Evolutionary conservation across 2,888 invertebrate species (phyloP).

Genomic region (Orthonychiurus folsomi): DNA sequence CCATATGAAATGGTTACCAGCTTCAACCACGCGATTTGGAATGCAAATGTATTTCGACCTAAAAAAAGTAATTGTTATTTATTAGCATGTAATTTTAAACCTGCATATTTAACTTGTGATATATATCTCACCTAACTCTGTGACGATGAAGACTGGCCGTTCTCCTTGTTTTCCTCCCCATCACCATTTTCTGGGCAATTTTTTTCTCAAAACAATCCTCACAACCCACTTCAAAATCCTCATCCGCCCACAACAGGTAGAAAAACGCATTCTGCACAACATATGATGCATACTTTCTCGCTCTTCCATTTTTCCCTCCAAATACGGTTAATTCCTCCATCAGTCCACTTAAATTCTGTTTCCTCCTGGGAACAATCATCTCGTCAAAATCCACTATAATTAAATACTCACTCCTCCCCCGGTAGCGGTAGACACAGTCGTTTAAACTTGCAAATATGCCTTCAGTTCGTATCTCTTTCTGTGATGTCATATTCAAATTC

Average conservation of each 20-base stretch:
- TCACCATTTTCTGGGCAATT: too few relatives aligned
- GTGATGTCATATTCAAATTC: constrained; percentile 71
- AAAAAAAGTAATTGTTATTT: too few relatives aligned
- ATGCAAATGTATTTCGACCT: constrained; percentile 77
- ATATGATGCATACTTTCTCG: constrained; percentile 75
- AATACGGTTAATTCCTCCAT: constrained; percentile 46
- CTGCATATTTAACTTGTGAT: too few relatives aligned
- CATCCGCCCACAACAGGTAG: constrained; percentile 49
- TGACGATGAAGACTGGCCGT: constrained; percentile 77
- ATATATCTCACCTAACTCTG: constrained; percentile 64
- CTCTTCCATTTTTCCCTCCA: constrained; percentile 54
- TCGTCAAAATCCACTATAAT: constrained; percentile 78
- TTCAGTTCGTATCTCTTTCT: constrained; percentile 84
- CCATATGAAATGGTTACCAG: constrained; percentile 91
- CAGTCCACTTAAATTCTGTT: constrained; percentile 34
- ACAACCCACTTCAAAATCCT: too few relatives aligned
- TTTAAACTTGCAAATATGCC: constrained; percentile 85
- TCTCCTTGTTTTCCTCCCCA: constrained; percentile 68
- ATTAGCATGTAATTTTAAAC: too few relatives aligned
- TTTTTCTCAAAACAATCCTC: too few relatives aligned
- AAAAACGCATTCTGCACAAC: constrained; percentile 82
- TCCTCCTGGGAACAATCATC: constrained; percentile 51
- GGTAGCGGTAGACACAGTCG: constrained; percentile 83
- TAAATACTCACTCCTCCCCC: constrained; percentile 67
- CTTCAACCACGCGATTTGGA: constrained; percentile 73